Conservation (phyloP, 2,888 invertebrate species). For the Melanostoma mellinum region DNA sequence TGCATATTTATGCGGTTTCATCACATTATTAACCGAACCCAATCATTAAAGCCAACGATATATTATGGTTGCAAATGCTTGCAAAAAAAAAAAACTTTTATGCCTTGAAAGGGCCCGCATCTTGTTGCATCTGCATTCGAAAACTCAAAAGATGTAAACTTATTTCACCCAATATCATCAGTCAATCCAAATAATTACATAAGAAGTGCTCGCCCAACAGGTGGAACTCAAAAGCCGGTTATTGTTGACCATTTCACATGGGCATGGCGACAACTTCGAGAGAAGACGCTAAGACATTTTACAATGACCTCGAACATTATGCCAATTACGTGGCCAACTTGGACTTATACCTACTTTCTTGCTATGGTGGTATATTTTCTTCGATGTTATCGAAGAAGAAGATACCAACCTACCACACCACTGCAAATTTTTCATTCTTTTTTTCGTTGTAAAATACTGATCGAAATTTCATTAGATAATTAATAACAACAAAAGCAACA, state of each 20-base stretch:
- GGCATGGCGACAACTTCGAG: not conserved
- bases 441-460: slow-evolving; percentile 36
- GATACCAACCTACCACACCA: slow-evolving; percentile 3
- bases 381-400: slow-evolving; percentile 18
- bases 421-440: slow-evolving; percentile 11
- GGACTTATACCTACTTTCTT: slow-evolving; percentile 12
- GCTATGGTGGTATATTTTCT: slow-evolving; percentile 20
- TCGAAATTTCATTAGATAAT: slow-evolving; percentile 70
- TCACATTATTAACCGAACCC: slow-evolving; percentile 19
- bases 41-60: not conserved
- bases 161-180: slow-evolving; percentile 19
- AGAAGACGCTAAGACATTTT: slow-evolving; percentile 42
- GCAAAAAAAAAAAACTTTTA: slow-evolving; percentile 13
- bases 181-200: slow-evolving; percentile 57
- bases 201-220: slow-evolving; percentile 57
- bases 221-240: slow-evolving; percentile 59
- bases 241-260: slow-evolving; percentile 9
- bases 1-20: slow-evolving; percentile 2
- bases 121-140: slow-evolving; percentile 58
- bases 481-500: slow-evolving; percentile 58
- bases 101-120: slow-evolving; percentile 29
- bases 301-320: slow-evolving; percentile 68
- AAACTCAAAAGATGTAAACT: slow-evolving; percentile 22
- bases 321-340: slow-evolving; percentile 53
- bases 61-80: slow-evolving; percentile 15